A percentile compares a stretch with the other conserved stretches of the same genome.
phyloP scores from a whole-genome alignment of 2,888 invertebrate genomes.

The Tortrix viridana region DNA sequence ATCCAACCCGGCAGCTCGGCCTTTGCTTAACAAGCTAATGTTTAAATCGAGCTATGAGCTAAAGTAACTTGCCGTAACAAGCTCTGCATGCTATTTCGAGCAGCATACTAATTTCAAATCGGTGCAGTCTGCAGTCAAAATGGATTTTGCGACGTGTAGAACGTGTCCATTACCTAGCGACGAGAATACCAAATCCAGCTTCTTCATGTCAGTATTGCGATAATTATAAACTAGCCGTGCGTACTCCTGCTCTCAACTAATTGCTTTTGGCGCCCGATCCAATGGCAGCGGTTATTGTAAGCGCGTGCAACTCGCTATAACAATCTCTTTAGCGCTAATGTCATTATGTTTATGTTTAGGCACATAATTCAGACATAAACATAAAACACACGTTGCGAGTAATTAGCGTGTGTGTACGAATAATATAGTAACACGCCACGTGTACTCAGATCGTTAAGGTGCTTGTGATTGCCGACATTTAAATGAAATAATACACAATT shows the following conservation, averaged over 20 bases:
- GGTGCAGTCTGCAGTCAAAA: constrained; percentile 17
- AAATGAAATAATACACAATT: neutral
- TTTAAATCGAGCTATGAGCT: constrained; percentile 12
- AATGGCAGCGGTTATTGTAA: constrained; percentile 50
- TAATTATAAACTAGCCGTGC: constrained; percentile 4
- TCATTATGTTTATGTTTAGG: constrained; percentile 21
- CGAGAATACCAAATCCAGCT: constrained; percentile 4
- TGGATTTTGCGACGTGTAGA: constrained; percentile 17
- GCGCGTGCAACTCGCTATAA: constrained; percentile 43
- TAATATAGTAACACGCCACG: neutral
- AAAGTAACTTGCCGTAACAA: constrained; percentile 12
- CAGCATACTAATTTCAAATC: constrained; percentile 24
- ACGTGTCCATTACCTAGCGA: constrained; percentile 4
- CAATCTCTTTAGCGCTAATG: constrained; percentile 45
- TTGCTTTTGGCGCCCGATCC: constrained; percentile 50
- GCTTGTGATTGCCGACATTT: constrained; percentile 1
- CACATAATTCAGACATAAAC: constrained; percentile 18
- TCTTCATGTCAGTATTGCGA: neutral
- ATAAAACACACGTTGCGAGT: constrained; percentile 36
- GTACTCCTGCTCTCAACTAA: constrained; percentile 46
- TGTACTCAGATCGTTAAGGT: neutral
- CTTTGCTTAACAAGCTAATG: constrained; percentile 7
- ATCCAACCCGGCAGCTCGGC: neutral
- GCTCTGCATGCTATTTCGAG: constrained; percentile 27
- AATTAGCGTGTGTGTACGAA: constrained; percentile 21